Percentiles rank a stretch among this genome's conserved stretches.
Evolutionary conservation across 1,140 invertebrate species (phyloP).

Genomic region (Drosophila lacteicornis): DNA sequence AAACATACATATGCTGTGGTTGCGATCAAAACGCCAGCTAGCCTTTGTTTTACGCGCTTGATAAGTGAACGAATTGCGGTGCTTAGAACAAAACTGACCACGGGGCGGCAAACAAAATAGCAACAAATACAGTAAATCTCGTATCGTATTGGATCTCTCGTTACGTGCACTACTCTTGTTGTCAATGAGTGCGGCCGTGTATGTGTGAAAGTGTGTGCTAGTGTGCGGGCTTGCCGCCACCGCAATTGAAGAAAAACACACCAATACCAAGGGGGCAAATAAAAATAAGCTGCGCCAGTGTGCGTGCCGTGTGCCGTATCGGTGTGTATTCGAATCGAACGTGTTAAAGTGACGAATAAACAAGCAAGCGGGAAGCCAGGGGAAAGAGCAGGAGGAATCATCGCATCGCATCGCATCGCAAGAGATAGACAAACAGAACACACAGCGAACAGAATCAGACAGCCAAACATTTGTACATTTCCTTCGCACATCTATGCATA

Average conservation of each 20-base stretch:
- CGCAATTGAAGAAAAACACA: constrained; percentile 64
- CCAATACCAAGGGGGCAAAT: constrained; percentile 57
- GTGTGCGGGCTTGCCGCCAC: constrained; percentile 56
- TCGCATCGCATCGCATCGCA: constrained; percentile 51
- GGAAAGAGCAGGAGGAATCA: constrained; percentile 47
- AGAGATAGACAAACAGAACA: constrained; percentile 60
- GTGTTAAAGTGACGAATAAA: constrained; percentile 82
- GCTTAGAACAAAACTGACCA: constrained; percentile 33
- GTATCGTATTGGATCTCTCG: constrained; percentile 39
- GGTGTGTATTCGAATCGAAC: constrained; percentile 58
- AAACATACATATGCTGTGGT: constrained; percentile 64
- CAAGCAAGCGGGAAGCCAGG: constrained; percentile 40
- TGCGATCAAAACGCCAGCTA: constrained; percentile 35
- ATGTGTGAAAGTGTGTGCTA: constrained; percentile 28
- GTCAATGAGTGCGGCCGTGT: constrained; percentile 42
- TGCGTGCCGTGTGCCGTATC: constrained; percentile 39
- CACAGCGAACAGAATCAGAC: constrained; percentile 45
- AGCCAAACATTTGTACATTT: constrained; percentile 73
- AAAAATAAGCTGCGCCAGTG: constrained; percentile 70
- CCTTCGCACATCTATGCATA: constrained; percentile 67
- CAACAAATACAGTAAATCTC: constrained; percentile 52
- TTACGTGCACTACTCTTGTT: constrained; percentile 55
- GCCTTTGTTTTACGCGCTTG: constrained; percentile 23
- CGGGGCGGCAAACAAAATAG: constrained; percentile 44
- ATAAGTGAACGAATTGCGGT: constrained; percentile 24